Conservation (phyloP, 2,113 vertebrate species). For the Vidua chalybeata region DNA sequence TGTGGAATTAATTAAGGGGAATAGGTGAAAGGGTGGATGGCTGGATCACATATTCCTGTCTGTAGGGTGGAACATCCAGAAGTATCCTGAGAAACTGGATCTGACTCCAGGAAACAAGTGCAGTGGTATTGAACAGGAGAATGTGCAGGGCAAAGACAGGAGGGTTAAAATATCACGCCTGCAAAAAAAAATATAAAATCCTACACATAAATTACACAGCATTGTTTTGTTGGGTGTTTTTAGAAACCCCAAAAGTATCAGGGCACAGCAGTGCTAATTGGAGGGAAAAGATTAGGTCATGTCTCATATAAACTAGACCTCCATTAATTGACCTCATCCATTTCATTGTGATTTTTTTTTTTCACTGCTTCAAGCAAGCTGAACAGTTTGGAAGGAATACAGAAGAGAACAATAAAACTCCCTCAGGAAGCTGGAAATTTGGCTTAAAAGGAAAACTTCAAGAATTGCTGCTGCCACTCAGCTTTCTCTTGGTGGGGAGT, state of each 20-base stretch:
- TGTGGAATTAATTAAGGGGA: neutral
- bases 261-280: neutral
- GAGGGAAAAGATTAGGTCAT: neutral
- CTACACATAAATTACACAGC: accelerated
- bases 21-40: neutral
- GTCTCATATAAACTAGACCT: neutral
- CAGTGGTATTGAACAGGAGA: neutral
- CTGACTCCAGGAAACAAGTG: neutral
- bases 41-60: neutral
- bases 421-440: neutral
- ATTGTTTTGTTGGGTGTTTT: neutral
- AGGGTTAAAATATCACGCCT: neutral
- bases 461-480: neutral
- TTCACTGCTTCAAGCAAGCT: neutral
- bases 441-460: neutral
- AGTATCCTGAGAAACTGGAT: neutral
- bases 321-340: neutral
- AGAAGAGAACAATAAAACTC: neutral
- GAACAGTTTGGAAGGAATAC: neutral
- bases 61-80: neutral
- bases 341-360: neutral
- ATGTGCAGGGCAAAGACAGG: neutral
- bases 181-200: neutral
- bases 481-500: neutral
- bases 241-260: neutral